A percentile compares a stretch with the other conserved stretches of the same genome.
Evolutionary conservation across 1,140 invertebrate genomes (phyloP).

Genomic region (Camponotus vicinus): DNA sequence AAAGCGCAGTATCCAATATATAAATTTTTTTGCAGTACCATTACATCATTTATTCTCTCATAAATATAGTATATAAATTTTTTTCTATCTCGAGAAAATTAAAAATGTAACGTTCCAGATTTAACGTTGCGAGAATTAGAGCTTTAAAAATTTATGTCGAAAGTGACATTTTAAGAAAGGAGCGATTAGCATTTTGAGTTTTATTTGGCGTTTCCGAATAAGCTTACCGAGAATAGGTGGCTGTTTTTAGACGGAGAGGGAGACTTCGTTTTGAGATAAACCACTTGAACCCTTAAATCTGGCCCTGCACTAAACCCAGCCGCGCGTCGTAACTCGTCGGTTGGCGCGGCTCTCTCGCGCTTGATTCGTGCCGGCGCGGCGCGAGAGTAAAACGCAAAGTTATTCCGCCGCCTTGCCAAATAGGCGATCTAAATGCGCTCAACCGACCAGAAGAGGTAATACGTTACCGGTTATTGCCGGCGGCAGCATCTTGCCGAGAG

Average conservation of each 20-base stretch:
- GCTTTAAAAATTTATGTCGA: background rate
- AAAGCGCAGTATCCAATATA: background rate
- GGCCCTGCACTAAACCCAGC: constrained; percentile 38
- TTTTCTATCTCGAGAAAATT: no score
- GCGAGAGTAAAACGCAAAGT: constrained; percentile 78
- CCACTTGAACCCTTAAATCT: constrained; percentile 31
- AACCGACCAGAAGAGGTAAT: constrained; percentile 81
- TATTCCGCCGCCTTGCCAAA: constrained; percentile 80
- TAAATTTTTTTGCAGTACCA: background rate
- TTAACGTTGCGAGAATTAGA: background rate
- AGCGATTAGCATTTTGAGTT: constrained; percentile 13
- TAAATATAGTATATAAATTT: no score
- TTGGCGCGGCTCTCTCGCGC: constrained; percentile 70
- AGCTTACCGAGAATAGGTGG: constrained; percentile 6
- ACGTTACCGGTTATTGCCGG: constrained; percentile 81
- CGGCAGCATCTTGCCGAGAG: constrained; percentile 79
- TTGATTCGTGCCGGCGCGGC: constrained; percentile 67
- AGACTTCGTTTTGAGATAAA: constrained; percentile 31
- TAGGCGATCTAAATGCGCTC: constrained; percentile 82
- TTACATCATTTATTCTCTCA: no score
- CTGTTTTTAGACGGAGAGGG: background rate
- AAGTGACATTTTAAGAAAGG: background rate
- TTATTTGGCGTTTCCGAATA: constrained; percentile 21
- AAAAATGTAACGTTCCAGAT: background rate
- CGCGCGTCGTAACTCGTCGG: constrained; percentile 62